phyloP scores from a whole-genome alignment of 2,113 vertebrate genomes.

The Euleptes europaea region DNA sequence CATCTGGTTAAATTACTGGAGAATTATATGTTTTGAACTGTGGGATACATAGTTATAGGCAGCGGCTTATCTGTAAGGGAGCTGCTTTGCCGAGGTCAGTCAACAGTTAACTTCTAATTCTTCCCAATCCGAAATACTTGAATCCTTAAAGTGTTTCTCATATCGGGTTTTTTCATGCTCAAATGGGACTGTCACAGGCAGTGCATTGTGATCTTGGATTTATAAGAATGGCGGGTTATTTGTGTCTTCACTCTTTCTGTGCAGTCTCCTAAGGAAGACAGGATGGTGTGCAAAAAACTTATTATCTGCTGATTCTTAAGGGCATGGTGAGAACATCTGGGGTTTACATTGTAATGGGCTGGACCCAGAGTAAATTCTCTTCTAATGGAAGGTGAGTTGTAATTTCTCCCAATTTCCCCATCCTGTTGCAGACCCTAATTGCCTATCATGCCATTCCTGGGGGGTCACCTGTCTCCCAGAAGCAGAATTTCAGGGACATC shows the following conservation, averaged over 20 bases:
- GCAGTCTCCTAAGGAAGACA: not conserved
- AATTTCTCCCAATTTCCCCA: too few relatives aligned
- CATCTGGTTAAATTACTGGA: slow-evolving; percentile 41
- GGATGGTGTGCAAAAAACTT: not conserved
- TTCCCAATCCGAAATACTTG: slow-evolving; percentile 5
- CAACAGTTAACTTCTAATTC: slow-evolving; percentile 8
- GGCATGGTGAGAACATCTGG: not conserved
- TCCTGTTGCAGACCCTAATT: too few relatives aligned
- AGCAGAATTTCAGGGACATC: too few relatives aligned
- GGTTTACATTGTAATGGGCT: not conserved
- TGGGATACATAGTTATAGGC: not conserved
- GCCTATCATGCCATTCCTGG: too few relatives aligned
- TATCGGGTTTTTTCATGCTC: not conserved
- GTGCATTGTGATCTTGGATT: not conserved
- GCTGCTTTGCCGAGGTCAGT: slow-evolving; percentile 18
- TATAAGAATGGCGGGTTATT: not conserved
- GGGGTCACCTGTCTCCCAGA: too few relatives aligned
- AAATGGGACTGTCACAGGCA: not conserved
- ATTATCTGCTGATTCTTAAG: not conserved
- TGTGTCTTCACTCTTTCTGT: accelerated
- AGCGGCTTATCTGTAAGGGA: slow-evolving; percentile 34
- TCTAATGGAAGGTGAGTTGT: too few relatives aligned
- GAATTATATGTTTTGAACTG: slow-evolving; percentile 35
- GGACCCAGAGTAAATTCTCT: too few relatives aligned
- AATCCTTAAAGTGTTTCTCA: not conserved